Evolutionary conservation across 2,113 vertebrate genomes (phyloP).

Genomic region (Lichenostomus cassidix): DNA sequence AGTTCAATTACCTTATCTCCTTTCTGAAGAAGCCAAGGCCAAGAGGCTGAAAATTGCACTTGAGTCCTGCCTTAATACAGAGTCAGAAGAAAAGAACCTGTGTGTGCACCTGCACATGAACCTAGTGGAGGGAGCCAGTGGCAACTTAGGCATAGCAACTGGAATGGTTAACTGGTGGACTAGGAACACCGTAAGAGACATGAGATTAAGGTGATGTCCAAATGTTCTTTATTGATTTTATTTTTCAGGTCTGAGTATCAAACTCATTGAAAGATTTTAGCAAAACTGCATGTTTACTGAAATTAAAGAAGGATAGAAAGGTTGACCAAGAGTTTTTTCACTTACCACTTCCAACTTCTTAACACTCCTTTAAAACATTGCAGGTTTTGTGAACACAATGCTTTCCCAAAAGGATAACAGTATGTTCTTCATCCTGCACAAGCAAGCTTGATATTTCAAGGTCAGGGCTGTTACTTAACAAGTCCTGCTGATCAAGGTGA

Average conservation of each 20-base stretch:
- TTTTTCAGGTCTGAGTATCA: background rate
- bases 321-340: background rate
- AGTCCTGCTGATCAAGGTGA: background rate
- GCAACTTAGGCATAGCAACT: background rate
- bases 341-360: background rate
- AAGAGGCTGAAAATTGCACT: background rate
- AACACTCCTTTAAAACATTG: background rate
- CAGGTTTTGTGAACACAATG: background rate
- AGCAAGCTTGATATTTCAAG: background rate
- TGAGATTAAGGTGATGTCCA: background rate
- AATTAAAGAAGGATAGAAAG: background rate
- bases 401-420: background rate
- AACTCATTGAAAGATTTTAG: background rate
- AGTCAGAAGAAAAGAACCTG: background rate
- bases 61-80: background rate
- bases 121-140: background rate
- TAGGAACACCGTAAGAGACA: background rate
- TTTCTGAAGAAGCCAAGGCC: background rate
- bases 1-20: background rate
- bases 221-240: background rate
- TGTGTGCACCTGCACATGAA: fast-evolving
- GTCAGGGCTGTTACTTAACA: background rate
- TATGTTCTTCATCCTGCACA: background rate
- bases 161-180: background rate
- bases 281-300: background rate